A percentile compares a stretch with the other conserved stretches of the same genome.
Evolutionary conservation across 2,888 invertebrate species (phyloP).

Genomic region (Hyposoter didymator): DNA sequence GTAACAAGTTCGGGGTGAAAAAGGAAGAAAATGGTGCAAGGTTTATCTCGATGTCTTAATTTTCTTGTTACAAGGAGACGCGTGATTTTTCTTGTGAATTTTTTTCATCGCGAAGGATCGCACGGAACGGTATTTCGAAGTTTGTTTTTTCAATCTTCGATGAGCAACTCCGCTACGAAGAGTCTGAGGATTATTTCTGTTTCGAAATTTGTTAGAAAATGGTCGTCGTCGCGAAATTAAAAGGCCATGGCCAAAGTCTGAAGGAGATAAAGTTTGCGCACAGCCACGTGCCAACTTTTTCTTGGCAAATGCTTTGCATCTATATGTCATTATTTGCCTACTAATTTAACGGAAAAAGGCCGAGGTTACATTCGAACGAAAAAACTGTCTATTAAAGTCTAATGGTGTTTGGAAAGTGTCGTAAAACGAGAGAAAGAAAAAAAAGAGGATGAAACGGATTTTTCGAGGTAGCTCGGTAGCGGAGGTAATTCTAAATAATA

Average conservation of each 20-base stretch:
- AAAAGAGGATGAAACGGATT: conserved; percentile 24
- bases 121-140: neutral
- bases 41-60: neutral
- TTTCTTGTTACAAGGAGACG: neutral
- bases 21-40: neutral
- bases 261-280: conserved; percentile 31
- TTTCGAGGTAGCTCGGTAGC: conserved; percentile 1
- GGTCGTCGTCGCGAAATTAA: conserved; percentile 1
- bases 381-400: conserved; percentile 50
- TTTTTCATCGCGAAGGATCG: neutral
- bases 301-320: neutral
- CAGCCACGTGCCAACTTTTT: conserved; percentile 39
- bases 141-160: conserved; percentile 10
- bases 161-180: neutral
- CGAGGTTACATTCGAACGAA: conserved; percentile 19
- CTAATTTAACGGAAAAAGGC: conserved; percentile 38
- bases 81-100: neutral
- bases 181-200: neutral
- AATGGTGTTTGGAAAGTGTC: conserved; percentile 56
- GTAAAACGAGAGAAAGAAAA: conserved; percentile 34
- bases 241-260: conserved; percentile 23
- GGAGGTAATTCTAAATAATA: conserved; percentile 37
- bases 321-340: conserved; percentile 14
- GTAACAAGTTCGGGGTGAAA: neutral
- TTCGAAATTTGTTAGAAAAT: neutral